Evolutionary conservation across 2,888 invertebrate species (phyloP), one percentile per base, ranked within the genome.

Genomic region (Eupithecia insigniata): DNA sequence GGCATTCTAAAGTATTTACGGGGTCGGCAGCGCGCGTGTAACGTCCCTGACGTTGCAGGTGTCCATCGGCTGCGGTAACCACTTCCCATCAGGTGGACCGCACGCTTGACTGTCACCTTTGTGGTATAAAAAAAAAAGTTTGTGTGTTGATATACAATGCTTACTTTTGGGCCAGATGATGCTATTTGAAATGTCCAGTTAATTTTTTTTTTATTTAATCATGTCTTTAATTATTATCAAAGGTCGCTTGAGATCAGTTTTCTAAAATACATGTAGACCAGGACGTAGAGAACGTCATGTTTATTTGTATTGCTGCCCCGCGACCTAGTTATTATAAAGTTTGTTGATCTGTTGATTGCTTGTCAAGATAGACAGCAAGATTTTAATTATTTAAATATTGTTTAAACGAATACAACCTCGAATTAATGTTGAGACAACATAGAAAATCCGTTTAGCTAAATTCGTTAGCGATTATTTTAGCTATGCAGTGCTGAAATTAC

Each of bases 221-320:
- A 46, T n/a, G n/a, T n/a, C 8, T n/a, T n/a, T 8, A 46, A 51
- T 51, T 51, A 22, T n/a, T 22, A 14, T 26, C 8, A 26, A 55
- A 55, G 55, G 10, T 51, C 10, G 10, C 46, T n/a, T 22, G 55
- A 22, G 12, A 26, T 22, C 26, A 55, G 26, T 55, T 55, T 26
- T 26, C 26, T 2, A 26, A 55, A 55, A 14, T 26, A 0, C 1
- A 26, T 55, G 4, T 26, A 26, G 55, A 14, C 4, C 5, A 22
- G 26, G 55, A 55, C 55, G 26, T 77, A 77, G 80, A 81, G 83
- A 79, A 83, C 80, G 80, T 82, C 82, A 82, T 77, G 65, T 72
- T 77, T 76, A 74, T 77, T 78, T 78, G 71, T 75, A 79, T 70
- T 80, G 76, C 69, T 64, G 67, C 68, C n/a, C 66, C 69, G 76